Evolutionary conservation across 2,797 vertebrate genomes (phyloP).

Genomic region (Spinus pinus): DNA sequence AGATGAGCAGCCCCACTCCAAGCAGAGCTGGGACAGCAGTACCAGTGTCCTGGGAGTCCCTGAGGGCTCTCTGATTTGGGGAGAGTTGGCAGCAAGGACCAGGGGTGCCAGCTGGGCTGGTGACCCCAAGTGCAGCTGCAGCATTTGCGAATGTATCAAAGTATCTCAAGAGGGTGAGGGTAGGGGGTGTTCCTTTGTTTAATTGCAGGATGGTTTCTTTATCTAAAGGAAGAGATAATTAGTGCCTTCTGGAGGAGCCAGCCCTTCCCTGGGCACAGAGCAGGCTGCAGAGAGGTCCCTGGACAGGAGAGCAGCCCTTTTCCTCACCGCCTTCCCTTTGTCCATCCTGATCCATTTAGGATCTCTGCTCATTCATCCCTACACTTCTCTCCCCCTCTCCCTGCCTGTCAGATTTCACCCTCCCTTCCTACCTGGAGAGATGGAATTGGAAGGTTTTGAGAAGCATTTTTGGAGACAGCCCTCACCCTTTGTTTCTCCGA

Average conservation of each 20-base stretch:
- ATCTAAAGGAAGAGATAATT: background rate
- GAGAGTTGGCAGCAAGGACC: fast-evolving
- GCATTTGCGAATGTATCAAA: fast-evolving
- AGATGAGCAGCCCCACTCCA: background rate
- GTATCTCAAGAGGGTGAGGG: background rate
- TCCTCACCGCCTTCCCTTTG: background rate
- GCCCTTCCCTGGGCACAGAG: background rate
- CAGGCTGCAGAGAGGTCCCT: background rate
- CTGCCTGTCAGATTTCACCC: background rate
- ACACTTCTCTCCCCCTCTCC: background rate
- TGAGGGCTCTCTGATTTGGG: background rate
- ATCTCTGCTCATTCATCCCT: background rate
- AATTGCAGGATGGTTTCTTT: background rate
- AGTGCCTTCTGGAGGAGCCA: background rate
- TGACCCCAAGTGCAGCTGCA: background rate
- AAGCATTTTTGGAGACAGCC: conserved; percentile 15
- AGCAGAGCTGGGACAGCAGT: background rate
- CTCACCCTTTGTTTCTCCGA: conserved; percentile 30
- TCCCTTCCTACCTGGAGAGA: conserved; percentile 25
- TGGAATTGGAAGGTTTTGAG: conserved; percentile 28
- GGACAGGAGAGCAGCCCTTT: background rate
- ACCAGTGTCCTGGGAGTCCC: background rate
- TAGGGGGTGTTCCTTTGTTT: fast-evolving
- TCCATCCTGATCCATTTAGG: background rate
- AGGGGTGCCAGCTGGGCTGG: background rate